Conservation (phyloP, 2,888 invertebrate genomes). For the Thera britannica region DNA sequence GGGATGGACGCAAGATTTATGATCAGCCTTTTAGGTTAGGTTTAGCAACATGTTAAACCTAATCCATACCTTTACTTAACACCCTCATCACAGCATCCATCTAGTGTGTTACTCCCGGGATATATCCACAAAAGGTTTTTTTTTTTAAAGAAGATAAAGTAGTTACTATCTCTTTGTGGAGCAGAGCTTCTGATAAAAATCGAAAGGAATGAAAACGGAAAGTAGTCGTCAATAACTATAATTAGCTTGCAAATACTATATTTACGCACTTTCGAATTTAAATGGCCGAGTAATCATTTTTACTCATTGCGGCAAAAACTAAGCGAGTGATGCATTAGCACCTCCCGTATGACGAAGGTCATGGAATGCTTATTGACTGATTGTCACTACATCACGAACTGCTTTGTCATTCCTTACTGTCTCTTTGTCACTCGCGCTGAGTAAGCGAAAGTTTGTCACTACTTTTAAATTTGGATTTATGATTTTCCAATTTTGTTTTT, state of each 20-base stretch:
- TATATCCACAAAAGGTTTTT: no score
- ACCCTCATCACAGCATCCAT: no score
- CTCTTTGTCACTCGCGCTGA: constrained; percentile 13
- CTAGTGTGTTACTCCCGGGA: no score
- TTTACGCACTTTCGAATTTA: constrained; percentile 66
- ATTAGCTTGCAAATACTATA: constrained; percentile 61
- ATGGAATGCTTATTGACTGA: constrained; percentile 24
- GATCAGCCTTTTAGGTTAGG: no score
- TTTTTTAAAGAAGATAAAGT: no score
- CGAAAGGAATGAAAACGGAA: constrained; percentile 62
- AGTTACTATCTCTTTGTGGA: constrained; percentile 26
- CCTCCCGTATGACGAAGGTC: constrained; percentile 37
- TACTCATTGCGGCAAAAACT: constrained; percentile 26
- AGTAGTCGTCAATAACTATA: constrained; percentile 66
- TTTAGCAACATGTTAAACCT: no score
- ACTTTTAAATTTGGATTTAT: constrained; percentile 12
- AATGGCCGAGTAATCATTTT: constrained; percentile 47
- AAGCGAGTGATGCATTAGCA: constrained; percentile 37
- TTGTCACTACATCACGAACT: constrained; percentile 30
- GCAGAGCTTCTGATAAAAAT: constrained; percentile 41
- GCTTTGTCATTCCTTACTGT: constrained; percentile 18
- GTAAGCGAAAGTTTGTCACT: constrained; percentile 15
- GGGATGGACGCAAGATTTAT: no score
- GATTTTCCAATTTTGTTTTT: no score
- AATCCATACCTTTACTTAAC: no score